Evolutionary conservation across 2,113 vertebrate species (phyloP).

Genomic region (Petrocephalus microphthalmus): DNA sequence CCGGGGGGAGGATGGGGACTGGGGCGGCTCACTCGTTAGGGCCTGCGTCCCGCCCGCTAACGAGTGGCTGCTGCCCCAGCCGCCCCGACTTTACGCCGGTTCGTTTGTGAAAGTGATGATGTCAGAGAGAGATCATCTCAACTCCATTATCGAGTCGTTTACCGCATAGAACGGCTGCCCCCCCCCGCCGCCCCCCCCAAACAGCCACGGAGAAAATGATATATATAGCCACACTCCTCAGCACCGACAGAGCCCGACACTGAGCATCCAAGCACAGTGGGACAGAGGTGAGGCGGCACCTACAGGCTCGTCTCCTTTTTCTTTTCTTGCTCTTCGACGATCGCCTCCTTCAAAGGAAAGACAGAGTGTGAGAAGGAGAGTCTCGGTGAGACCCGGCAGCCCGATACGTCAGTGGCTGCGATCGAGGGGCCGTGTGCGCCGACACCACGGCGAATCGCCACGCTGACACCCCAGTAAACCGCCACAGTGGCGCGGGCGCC

Average conservation of each 20-base stretch:
- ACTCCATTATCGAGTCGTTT: not conserved
- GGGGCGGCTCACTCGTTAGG: not conserved
- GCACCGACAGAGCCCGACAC: not conserved
- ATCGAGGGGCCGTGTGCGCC: no score
- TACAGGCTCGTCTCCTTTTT: slow-evolving; percentile 90
- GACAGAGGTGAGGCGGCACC: slow-evolving; percentile 45
- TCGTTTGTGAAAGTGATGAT: not conserved
- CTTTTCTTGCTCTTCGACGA: slow-evolving; percentile 93
- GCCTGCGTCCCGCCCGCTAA: not conserved
- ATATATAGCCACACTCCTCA: not conserved
- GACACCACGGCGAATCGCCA: no score
- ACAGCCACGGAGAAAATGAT: not conserved
- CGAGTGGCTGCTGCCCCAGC: not conserved
- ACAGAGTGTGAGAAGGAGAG: slow-evolving; percentile 25
- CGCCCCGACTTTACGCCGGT: not conserved
- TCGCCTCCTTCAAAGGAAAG: slow-evolving; percentile 78
- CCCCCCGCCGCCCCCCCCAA: no score
- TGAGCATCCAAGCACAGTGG: not conserved
- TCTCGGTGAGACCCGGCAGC: not conserved
- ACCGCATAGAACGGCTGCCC: not conserved
- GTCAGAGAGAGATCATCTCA: not conserved
- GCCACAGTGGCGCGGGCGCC: no score
- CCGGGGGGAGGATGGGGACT: not conserved
- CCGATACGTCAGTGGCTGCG: not conserved
- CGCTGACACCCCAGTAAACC: no score